A percentile compares a stretch with the other conserved stretches of the same genome.
Conservation (phyloP, 1,140 invertebrate genomes). For the Aporrectodea caliginosa region DNA sequence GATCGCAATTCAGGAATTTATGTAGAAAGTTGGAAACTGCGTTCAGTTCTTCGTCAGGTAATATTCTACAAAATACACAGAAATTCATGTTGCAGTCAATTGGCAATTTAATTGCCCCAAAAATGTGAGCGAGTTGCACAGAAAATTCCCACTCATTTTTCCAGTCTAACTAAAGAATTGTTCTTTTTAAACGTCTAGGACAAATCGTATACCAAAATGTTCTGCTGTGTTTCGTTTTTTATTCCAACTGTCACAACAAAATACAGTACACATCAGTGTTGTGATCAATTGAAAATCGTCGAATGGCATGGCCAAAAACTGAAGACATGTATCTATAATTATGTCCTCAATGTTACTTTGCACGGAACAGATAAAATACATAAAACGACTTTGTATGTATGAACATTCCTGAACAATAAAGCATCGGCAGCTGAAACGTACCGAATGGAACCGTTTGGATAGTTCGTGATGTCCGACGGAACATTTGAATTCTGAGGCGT, state of each 20-base stretch:
- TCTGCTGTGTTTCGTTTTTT: too few species aligned
- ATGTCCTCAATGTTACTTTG: neutral
- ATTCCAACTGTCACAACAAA: too few species aligned
- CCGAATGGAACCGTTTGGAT: neutral
- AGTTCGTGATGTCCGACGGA: slow-evolving; percentile 6
- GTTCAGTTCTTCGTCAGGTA: neutral
- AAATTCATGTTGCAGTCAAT: neutral
- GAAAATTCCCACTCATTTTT: neutral
- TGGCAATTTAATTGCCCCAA: neutral
- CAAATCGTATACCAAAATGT: neutral
- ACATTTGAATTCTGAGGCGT: neutral
- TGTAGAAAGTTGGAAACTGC: neutral
- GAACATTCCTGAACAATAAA: too few species aligned
- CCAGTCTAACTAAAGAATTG: neutral
- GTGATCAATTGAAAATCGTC: too few species aligned
- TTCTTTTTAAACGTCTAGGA: neutral
- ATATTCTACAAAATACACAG: neutral
- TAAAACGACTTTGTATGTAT: too few species aligned
- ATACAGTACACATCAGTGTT: too few species aligned
- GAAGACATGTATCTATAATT: too few species aligned
- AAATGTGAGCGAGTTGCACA: too few species aligned
- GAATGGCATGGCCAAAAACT: too few species aligned
- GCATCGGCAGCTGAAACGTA: too few species aligned
- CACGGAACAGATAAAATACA: neutral
- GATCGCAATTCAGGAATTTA: neutral